Conservation (phyloP, 1,140 invertebrate species). For the Lasaia peninsularis region DNA sequence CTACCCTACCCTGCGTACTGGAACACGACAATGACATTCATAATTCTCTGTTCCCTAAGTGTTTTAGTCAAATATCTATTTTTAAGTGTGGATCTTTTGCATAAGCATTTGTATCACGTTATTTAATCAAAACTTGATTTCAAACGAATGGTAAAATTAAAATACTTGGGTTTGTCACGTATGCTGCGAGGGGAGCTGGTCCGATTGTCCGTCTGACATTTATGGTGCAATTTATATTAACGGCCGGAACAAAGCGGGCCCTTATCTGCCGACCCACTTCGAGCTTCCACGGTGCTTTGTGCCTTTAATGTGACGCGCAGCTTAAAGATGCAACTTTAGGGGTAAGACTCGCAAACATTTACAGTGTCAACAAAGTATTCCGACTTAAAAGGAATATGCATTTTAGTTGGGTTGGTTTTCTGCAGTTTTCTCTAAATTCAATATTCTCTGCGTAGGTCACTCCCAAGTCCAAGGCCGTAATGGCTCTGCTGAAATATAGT, state of each 20-base stretch:
- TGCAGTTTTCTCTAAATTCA: no score
- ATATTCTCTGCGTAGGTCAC: no score
- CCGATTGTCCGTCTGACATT: constrained; percentile 10
- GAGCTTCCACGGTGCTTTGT: constrained; percentile 7
- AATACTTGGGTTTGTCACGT: constrained; percentile 1
- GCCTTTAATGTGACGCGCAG: constrained; percentile 7
- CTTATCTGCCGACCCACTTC: constrained; percentile 8
- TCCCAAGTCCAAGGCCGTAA: no score
- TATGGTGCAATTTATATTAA: constrained; percentile 12
- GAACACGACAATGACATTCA: no score
- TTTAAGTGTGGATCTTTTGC: no score
- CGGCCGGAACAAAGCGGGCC: constrained; percentile 7
- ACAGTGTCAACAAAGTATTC: constrained; percentile 3
- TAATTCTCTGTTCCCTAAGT: no score
- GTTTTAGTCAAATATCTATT: no score
- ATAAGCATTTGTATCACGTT: not conserved
- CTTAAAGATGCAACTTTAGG: constrained; percentile 11
- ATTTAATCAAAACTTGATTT: not conserved
- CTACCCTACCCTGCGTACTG: no score
- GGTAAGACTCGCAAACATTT: constrained; percentile 7
- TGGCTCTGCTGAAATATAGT: no score
- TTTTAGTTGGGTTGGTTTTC: not conserved
- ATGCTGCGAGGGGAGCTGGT: constrained; percentile 6
- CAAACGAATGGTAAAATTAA: not conserved
- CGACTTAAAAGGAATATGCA: constrained; percentile 2